phyloP scores from a whole-genome alignment of 2,113 vertebrate genomes.

The Indri indri region DNA sequence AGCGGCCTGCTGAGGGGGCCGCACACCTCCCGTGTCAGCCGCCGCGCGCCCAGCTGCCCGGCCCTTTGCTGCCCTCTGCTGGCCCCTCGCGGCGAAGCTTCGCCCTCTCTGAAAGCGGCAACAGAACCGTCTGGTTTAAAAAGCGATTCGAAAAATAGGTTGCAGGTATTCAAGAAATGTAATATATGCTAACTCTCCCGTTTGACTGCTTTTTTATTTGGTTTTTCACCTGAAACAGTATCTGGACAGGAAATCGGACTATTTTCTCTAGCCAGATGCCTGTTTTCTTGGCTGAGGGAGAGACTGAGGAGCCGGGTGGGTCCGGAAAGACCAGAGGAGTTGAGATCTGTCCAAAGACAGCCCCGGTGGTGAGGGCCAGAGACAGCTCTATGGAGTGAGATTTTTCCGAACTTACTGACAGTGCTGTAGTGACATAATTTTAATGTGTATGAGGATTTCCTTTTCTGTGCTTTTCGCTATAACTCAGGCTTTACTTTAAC shows the following conservation, averaged over 20 bases:
- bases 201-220: not conserved
- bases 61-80: conserved; percentile 67
- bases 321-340: not conserved
- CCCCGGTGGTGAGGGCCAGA: not conserved
- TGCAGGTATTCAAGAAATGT: not conserved
- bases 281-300: not conserved
- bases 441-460: not conserved
- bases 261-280: not conserved
- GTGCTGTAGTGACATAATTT: not conserved
- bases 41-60: not conserved
- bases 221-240: not conserved
- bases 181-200: not conserved
- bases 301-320: not conserved
- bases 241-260: not conserved
- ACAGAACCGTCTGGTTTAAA: not conserved
- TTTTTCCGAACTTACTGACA: not conserved
- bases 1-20: not conserved
- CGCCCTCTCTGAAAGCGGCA: too few species aligned
- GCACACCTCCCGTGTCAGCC: fast-evolving
- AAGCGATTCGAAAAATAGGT: not conserved
- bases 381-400: not conserved
- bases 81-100: not conserved
- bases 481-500: not conserved
- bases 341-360: not conserved
- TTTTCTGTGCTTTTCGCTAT: not conserved